These are phyloP conservation scores for Schizotus pectinicornis DNA, from an alignment of 2,888 invertebrate species.

Conservation along the genomic window DNA sequence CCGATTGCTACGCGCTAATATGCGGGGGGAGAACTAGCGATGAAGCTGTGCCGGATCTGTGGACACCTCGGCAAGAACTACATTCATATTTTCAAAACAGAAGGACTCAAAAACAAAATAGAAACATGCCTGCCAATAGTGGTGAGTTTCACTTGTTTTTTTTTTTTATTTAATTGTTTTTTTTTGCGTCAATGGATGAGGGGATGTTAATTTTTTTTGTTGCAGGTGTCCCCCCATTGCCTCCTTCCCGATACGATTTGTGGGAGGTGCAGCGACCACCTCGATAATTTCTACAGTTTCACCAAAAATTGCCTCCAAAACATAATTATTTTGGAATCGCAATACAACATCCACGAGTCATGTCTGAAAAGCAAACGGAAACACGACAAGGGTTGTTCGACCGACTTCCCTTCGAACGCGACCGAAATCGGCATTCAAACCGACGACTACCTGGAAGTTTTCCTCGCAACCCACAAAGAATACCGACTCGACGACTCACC, in stretches of 20 bases:
- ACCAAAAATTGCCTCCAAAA: constrained; percentile 54
- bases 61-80: constrained; percentile 52
- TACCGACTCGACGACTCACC: constrained; percentile 18
- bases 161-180: not conserved
- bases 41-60: constrained; percentile 56
- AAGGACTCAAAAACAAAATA: constrained; percentile 55
- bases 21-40: constrained; percentile 46
- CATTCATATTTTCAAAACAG: constrained; percentile 54
- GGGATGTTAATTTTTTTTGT: not conserved
- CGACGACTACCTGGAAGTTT: constrained; percentile 44
- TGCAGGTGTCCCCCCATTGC: constrained; percentile 52
- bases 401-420: constrained; percentile 52
- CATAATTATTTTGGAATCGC: constrained; percentile 53
- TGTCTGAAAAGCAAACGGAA: constrained; percentile 54
- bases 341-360: constrained; percentile 54
- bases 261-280: constrained; percentile 49
- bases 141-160: constrained; percentile 47
- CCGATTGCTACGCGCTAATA: too few relatives aligned
- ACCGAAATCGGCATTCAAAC: constrained; percentile 51
- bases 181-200: not conserved
- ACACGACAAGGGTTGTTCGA: constrained; percentile 58
- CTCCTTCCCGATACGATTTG: constrained; percentile 56
- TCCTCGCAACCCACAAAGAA: constrained; percentile 20
- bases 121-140: constrained; percentile 58
- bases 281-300: constrained; percentile 53